Evolutionary conservation across 1,140 invertebrate species (phyloP).

Genomic region (Apis dorsata): DNA sequence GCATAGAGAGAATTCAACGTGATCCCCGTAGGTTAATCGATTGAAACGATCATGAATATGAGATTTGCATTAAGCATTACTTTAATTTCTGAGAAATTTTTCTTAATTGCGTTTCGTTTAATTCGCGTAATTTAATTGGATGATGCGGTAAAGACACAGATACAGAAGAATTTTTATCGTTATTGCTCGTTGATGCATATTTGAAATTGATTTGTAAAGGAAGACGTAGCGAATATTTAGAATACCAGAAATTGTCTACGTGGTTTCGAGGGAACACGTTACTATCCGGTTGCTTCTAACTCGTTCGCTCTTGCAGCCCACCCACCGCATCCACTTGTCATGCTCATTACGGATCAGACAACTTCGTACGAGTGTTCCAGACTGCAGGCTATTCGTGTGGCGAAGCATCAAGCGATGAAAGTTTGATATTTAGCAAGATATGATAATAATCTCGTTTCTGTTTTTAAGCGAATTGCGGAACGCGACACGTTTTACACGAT

Average conservation of each 20-base stretch:
- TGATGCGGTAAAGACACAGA: not conserved
- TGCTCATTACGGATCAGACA: slow-evolving; percentile 46
- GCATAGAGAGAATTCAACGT: not conserved
- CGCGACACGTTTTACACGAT: not conserved
- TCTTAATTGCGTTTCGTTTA: too few relatives aligned
- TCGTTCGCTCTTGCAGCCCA: slow-evolving; percentile 13
- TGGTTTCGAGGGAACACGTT: too few relatives aligned
- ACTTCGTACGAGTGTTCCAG: slow-evolving; percentile 17
- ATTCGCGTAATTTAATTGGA: not conserved
- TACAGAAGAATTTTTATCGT: not conserved
- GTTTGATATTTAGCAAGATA: not conserved
- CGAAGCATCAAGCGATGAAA: not conserved
- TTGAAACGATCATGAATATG: not conserved
- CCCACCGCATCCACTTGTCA: slow-evolving; percentile 17
- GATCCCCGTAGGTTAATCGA: not conserved
- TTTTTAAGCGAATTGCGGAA: too few relatives aligned
- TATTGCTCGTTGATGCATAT: not conserved
- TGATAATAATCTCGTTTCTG: not conserved
- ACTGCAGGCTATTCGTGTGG: slow-evolving; percentile 2
- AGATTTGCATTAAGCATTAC: not conserved
- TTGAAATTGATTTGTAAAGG: not conserved
- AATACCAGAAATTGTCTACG: not conserved
- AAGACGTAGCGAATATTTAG: not conserved
- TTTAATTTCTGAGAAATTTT: not conserved
- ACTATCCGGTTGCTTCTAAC: not conserved